These are phyloP conservation scores for Monochamus alternatus DNA, from an alignment of 2,888 invertebrate species.

Conservation along the genomic window DNA sequence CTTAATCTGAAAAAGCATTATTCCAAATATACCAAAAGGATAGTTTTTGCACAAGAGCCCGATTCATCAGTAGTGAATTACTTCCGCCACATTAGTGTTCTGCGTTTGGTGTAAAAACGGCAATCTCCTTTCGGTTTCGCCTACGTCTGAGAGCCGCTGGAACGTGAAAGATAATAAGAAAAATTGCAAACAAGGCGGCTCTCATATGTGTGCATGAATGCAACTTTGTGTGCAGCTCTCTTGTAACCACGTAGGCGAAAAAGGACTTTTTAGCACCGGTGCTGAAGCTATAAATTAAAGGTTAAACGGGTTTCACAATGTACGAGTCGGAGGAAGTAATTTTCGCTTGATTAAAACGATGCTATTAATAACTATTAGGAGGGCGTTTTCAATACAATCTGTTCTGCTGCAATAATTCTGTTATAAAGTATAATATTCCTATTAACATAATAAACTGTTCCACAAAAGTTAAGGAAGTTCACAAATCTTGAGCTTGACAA, in stretches of 20 bases:
- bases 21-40: too few relatives aligned
- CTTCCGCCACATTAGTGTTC: neutral
- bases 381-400: neutral
- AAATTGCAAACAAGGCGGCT: conserved; percentile 25
- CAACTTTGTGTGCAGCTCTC: neutral
- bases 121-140: conserved; percentile 12
- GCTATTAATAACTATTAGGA: neutral
- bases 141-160: neutral
- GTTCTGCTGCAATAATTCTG: neutral
- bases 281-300: neutral
- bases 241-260: conserved; percentile 19
- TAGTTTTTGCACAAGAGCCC: neutral
- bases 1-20: too few relatives aligned
- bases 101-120: conserved; percentile 1
- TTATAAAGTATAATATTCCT: too few relatives aligned
- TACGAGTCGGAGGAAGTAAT: neutral
- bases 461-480: too few relatives aligned
- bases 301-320: neutral
- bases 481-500: too few relatives aligned
- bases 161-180: conserved; percentile 22
- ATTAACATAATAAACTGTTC: too few relatives aligned
- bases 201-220: neutral
- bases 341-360: conserved; percentile 1
- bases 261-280: conserved; percentile 10
- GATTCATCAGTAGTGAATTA: neutral